Conservation (phyloP, 2,888 invertebrate genomes). For the Rhyacophila evoluta region DNA sequence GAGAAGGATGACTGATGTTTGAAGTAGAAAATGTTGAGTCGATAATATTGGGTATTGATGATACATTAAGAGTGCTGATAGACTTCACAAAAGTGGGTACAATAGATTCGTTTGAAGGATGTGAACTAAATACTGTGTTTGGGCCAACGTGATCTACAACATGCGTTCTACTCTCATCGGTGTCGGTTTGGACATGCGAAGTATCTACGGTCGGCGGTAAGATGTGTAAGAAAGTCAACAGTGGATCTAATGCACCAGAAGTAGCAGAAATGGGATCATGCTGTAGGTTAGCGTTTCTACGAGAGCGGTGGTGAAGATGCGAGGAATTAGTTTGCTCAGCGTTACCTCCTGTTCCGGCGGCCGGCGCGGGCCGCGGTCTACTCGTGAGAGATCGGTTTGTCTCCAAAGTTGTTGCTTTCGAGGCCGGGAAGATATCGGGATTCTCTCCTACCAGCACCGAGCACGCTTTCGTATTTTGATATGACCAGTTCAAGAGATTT, state of each 20-base stretch:
- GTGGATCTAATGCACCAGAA: slow-evolving; percentile 45
- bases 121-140: not conserved
- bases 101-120: slow-evolving; percentile 8
- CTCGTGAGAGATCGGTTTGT: slow-evolving; percentile 75
- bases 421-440: slow-evolving; percentile 75
- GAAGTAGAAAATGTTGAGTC: too few relatives aligned
- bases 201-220: slow-evolving; percentile 63
- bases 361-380: slow-evolving; percentile 61
- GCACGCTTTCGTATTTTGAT: slow-evolving; percentile 85
- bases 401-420: slow-evolving; percentile 78
- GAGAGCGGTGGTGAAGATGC: slow-evolving; percentile 72
- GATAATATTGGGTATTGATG: not conserved
- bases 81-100: slow-evolving; percentile 27
- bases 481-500: slow-evolving; percentile 87
- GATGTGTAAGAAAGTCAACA: not conserved
- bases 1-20: not conserved
- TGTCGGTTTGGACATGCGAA: slow-evolving; percentile 67
- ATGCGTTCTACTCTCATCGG: slow-evolving; percentile 61
- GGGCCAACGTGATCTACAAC: slow-evolving; percentile 59
- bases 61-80: not conserved
- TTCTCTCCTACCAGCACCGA: slow-evolving; percentile 86
- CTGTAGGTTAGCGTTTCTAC: slow-evolving; percentile 77
- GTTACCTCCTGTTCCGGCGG: slow-evolving; percentile 71
- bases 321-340: slow-evolving; percentile 60
- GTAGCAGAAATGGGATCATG: slow-evolving; percentile 65